Base-by-base conservation (phyloP, 2,113 vertebrate species). In the Bambusicola thoracicus region DNA sequence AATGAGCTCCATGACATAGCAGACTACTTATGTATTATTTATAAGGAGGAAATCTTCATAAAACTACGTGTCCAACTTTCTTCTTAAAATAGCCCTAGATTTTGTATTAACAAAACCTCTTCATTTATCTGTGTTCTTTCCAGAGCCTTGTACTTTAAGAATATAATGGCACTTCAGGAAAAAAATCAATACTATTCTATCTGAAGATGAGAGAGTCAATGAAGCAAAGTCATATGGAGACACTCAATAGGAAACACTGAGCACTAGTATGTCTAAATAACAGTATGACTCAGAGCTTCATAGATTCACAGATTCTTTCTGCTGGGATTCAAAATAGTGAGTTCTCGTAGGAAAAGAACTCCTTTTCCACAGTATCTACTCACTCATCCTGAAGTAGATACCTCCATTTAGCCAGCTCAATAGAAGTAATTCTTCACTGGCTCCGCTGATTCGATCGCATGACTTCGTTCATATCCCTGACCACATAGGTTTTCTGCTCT, bases 1-100 rank as follows among this genome's bases (percentile, higher is more conserved):
- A 94, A 96, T 90, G 83, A 92, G 85, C 61, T 95, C 76, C 92
- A 83, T 88, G 85, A 81, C 83, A 92, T 81, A 96, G 65, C 38
- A 78, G 65, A 63, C 73, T 90, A 83, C 24, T 17, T 67, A 67
- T 96, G 65, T 69, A 96, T 96, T 93, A 96, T 95, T 95, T 92
- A 95, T 94, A 83, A 81, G 85, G 46, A 93, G 43, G 51, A 84
- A 88, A 86, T 92, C 80, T 95, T 88, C 88, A 78, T 81, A 96
- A 89, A 78, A 68, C 65, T 88, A 27, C 15, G 17, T 17, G 43
- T 81, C 73, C 93, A 96, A 86, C 61, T 62, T 88, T 70, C 41
- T 93, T 93, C 88, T 94, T 90, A 92, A 96, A 95, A 96, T 92
- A 93, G 51, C n/a, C 80, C 48, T 53, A 0, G 6, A 55, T 90